phyloP scores from a whole-genome alignment of 2,888 invertebrate species.

The Ptycholaimellus sp. region DNA sequence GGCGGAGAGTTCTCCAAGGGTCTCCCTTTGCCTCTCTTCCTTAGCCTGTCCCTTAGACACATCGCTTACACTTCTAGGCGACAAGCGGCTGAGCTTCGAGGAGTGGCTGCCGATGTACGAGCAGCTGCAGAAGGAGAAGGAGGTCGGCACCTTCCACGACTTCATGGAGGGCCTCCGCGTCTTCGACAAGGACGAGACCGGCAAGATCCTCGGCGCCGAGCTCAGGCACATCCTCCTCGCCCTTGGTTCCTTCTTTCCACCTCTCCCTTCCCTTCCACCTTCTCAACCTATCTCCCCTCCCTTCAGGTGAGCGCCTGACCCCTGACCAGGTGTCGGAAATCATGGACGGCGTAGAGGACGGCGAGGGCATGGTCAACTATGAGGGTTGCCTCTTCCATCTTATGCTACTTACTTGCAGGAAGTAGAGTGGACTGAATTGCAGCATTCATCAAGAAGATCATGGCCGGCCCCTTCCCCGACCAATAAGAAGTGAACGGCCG shows the following conservation, averaged over 20 bases:
- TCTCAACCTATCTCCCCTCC: no score
- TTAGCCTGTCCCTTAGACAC: no score
- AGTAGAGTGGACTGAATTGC: no score
- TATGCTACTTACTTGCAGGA: no score
- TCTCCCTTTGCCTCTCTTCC: conserved; percentile 26
- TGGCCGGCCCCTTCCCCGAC: conserved; percentile 30
- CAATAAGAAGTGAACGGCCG: conserved; percentile 11
- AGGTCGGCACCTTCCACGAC: conserved; percentile 89
- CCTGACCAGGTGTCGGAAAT: conserved; percentile 32
- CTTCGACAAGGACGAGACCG: conserved; percentile 89
- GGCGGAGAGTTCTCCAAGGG: conserved; percentile 66
- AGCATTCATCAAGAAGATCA: conserved; percentile 67
- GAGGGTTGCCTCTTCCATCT: conserved; percentile 24
- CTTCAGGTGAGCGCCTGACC: conserved; percentile 29
- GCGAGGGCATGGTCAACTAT: conserved; percentile 34
- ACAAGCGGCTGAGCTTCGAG: conserved; percentile 73
- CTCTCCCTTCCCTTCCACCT: no score
- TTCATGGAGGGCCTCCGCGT: conserved; percentile 97
- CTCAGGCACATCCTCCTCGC: conserved; percentile 80
- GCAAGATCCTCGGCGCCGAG: conserved; percentile 85
- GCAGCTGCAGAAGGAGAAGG: conserved; percentile 84
- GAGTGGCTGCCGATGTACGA: conserved; percentile 97
- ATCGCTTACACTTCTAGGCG: conserved; percentile 36
- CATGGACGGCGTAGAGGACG: conserved; percentile 31
- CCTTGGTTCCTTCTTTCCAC: conserved; percentile 51